phyloP scores from a whole-genome alignment of 2,888 invertebrate genomes.

The Operophtera brumata region DNA sequence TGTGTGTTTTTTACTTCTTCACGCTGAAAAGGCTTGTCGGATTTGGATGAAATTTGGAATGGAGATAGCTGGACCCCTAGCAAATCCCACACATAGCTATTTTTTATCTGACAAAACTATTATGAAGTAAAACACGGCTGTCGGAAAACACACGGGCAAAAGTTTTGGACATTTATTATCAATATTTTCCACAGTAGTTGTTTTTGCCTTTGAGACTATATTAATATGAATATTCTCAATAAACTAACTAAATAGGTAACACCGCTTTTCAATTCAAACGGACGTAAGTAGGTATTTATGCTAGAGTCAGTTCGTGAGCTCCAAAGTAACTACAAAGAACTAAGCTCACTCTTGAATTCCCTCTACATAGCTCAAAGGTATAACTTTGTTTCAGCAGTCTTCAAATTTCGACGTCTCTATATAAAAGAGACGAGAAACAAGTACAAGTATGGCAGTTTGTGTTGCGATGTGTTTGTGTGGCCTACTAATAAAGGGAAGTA shows the following conservation, averaged over 20 bases:
- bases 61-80: too few relatives aligned
- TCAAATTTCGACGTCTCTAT: constrained; percentile 10
- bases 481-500: background rate
- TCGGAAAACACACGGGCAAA: too few relatives aligned
- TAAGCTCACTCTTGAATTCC: constrained; percentile 22
- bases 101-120: too few relatives aligned
- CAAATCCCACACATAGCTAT: too few relatives aligned
- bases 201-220: too few relatives aligned
- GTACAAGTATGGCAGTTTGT: background rate
- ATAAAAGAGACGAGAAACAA: background rate
- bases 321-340: constrained; percentile 11
- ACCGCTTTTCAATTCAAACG: background rate
- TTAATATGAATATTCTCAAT: too few relatives aligned
- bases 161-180: too few relatives aligned
- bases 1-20: too few relatives aligned
- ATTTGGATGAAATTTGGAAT: too few relatives aligned
- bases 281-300: constrained; percentile 30
- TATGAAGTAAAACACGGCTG: too few relatives aligned
- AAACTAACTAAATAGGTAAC: background rate
- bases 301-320: constrained; percentile 4
- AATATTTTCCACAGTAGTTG: too few relatives aligned
- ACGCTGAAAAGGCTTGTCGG: too few relatives aligned
- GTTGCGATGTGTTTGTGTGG: background rate
- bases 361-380: constrained; percentile 20
- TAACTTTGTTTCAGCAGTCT: constrained; percentile 14